Evolutionary conservation across 53 echinoderm and acorn worm species (phyloP).

Genomic region (Luidia sarsii): DNA sequence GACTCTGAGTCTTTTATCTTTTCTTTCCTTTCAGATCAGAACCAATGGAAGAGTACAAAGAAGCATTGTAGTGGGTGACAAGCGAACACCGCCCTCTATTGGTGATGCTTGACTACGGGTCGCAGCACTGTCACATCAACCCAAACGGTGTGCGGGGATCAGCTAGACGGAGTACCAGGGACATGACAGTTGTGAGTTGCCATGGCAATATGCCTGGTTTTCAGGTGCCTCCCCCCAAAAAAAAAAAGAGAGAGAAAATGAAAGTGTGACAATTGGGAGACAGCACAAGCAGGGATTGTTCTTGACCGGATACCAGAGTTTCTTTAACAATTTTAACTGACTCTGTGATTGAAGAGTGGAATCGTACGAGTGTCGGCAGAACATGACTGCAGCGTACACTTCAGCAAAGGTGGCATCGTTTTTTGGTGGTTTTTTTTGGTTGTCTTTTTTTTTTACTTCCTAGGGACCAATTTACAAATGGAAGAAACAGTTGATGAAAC

Average conservation of each 20-base stretch:
- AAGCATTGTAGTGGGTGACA: slow-evolving; percentile 17
- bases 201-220: background rate
- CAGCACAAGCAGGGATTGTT: no score
- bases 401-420: background rate
- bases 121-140: background rate
- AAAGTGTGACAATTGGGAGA: no score
- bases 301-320: background rate
- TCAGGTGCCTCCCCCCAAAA: background rate
- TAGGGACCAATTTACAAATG: slow-evolving; percentile 12
- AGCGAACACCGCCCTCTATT: background rate
- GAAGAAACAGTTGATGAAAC: background rate
- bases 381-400: no score
- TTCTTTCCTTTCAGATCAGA: slow-evolving; percentile 30
- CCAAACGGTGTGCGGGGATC: background rate
- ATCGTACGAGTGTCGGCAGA: no score
- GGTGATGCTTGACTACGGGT: background rate
- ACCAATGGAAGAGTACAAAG: slow-evolving; percentile 48
- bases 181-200: background rate
- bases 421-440: background rate
- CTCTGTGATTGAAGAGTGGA: no score
- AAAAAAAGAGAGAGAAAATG: no score
- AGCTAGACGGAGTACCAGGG: background rate
- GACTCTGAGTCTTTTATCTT: background rate
- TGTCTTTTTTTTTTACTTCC: background rate
- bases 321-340: background rate